Evolutionary conservation across 2,113 vertebrate genomes (phyloP).

Genomic region (Limanda limanda): DNA sequence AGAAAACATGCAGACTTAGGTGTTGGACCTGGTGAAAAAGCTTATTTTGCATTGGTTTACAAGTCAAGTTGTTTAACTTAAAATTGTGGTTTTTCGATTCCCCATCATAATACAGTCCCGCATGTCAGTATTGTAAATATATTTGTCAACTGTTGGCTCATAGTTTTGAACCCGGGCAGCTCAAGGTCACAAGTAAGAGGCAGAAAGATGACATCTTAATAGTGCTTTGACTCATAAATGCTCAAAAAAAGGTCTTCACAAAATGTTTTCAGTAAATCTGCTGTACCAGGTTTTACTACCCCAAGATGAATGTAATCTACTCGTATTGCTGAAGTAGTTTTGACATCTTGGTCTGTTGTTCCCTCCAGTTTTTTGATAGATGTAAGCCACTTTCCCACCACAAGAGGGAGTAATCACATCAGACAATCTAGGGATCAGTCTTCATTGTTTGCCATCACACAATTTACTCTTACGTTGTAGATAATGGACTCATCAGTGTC

Average conservation of each 20-base stretch:
- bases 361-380: not conserved
- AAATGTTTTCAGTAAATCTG: too few species aligned
- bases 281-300: too few species aligned
- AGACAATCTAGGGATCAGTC: not conserved
- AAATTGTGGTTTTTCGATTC: too few species aligned
- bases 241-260: too few species aligned
- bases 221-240: too few species aligned
- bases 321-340: too few species aligned
- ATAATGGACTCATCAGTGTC: not conserved
- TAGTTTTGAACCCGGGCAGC: too few species aligned
- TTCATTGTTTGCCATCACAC: not conserved
- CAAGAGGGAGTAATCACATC: conserved; percentile 45
- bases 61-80: not conserved
- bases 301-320: too few species aligned
- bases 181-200: too few species aligned
- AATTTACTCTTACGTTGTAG: not conserved
- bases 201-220: too few species aligned
- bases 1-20: not conserved
- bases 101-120: not conserved
- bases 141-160: too few species aligned
- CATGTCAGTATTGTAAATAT: not conserved
- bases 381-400: conserved; percentile 16
- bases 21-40: not conserved
- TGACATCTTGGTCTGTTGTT: not conserved
- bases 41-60: not conserved